Evolutionary conservation across 2,113 vertebrate genomes (phyloP).

Genomic region (Datnioides undecimradiatus): DNA sequence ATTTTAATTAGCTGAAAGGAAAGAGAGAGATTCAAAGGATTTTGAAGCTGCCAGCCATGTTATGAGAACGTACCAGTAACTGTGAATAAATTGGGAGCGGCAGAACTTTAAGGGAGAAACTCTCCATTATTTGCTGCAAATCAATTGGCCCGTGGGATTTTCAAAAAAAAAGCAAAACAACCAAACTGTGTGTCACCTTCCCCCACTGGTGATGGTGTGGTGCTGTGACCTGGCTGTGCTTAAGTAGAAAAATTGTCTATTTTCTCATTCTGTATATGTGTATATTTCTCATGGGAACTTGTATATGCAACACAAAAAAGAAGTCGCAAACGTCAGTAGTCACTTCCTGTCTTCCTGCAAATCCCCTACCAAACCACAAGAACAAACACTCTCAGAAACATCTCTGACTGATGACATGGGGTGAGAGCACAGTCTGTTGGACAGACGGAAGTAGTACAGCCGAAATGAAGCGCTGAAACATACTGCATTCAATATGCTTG

Average conservation of each 20-base stretch:
- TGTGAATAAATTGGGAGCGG: slow-evolving; percentile 31
- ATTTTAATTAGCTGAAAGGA: slow-evolving; percentile 65
- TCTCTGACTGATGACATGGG: not conserved
- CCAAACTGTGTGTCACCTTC: slow-evolving; percentile 4
- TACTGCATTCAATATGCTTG: not conserved
- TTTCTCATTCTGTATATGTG: slow-evolving; percentile 26
- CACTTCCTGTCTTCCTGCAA: slow-evolving; percentile 45
- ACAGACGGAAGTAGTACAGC: slow-evolving; percentile 48
- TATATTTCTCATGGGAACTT: slow-evolving; percentile 1
- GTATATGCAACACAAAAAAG: not conserved
- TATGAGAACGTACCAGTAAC: slow-evolving; percentile 16
- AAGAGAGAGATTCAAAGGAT: slow-evolving; percentile 55
- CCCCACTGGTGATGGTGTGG: not conserved
- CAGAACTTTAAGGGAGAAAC: slow-evolving; percentile 7
- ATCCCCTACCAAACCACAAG: slow-evolving; percentile 37
- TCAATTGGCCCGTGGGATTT: slow-evolving; percentile 23
- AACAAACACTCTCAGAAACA: slow-evolving; percentile 1
- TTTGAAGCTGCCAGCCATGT: slow-evolving; percentile 35
- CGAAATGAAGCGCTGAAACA: not conserved
- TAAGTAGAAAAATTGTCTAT: slow-evolving; percentile 23
- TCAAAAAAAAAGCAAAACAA: too few species aligned
- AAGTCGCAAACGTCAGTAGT: slow-evolving; percentile 17
- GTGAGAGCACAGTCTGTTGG: slow-evolving; percentile 73
- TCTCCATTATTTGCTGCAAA: slow-evolving; percentile 42
- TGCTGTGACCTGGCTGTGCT: not conserved